Conservation (phyloP, 2,797 vertebrate species). For the Gallinago stenura region DNA sequence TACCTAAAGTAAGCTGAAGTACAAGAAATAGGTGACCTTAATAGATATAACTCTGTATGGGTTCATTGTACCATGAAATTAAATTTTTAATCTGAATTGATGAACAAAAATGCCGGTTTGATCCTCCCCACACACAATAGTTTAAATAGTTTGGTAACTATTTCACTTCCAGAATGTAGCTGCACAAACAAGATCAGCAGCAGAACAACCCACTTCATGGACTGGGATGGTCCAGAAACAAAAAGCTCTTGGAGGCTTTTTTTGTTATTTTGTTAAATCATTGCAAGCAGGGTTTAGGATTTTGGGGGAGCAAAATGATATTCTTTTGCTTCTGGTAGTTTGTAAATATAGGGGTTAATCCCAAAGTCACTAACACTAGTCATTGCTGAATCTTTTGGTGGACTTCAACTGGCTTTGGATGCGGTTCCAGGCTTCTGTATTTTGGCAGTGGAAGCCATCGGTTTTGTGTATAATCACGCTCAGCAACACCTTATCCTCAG, state of each 20-base stretch:
- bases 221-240: not conserved
- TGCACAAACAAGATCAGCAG: constrained; percentile 1
- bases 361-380: not conserved
- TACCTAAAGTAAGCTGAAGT: constrained; percentile 62
- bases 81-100: constrained; percentile 84
- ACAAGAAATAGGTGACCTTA: constrained; percentile 78
- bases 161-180: constrained; percentile 60
- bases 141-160: constrained; percentile 72
- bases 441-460: not conserved
- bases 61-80: constrained; percentile 83
- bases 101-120: constrained; percentile 78
- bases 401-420: not conserved
- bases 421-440: not conserved
- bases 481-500: not conserved
- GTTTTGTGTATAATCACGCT: not conserved
- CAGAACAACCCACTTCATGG: not conserved
- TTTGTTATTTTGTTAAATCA: not conserved
- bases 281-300: not conserved
- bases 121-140: constrained; percentile 56
- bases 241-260: not conserved
- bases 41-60: constrained; percentile 79
- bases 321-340: constrained; percentile 2
- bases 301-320: not conserved
- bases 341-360: not conserved
- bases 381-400: not conserved